Evolutionary conservation across 1,140 invertebrate genomes (phyloP).

Genomic region (Drosophila lacteicornis): DNA sequence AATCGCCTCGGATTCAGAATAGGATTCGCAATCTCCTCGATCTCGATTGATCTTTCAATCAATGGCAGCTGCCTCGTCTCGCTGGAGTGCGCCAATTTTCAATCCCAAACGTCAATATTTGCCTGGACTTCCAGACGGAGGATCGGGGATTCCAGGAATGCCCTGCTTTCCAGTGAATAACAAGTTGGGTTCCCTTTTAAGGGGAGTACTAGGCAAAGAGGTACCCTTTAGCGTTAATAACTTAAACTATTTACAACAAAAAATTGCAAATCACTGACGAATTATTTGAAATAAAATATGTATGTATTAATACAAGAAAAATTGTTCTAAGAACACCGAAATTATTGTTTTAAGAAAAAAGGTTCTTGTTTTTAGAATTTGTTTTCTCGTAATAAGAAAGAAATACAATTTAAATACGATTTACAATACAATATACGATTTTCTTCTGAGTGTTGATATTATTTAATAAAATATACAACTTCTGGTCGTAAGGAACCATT

Average conservation of each 20-base stretch:
- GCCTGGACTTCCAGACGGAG: constrained; percentile 12
- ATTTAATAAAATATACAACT: neutral
- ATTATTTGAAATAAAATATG: neutral
- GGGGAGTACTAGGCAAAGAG: neutral
- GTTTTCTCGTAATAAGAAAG: too few relatives aligned
- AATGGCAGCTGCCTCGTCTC: constrained; percentile 47
- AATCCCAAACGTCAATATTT: constrained; percentile 59
- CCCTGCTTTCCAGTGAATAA: constrained; percentile 16
- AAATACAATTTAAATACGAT: too few relatives aligned
- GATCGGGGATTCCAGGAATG: constrained; percentile 64
- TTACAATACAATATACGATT: too few relatives aligned
- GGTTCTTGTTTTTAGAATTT: too few relatives aligned
- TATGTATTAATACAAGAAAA: too few relatives aligned
- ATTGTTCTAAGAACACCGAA: too few relatives aligned
- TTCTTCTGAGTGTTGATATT: neutral
- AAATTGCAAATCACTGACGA: too few relatives aligned
- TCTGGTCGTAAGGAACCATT: too few relatives aligned
- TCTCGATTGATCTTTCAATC: constrained; percentile 77
- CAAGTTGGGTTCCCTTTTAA: neutral
- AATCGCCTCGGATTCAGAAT: constrained; percentile 13
- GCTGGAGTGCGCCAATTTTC: constrained; percentile 66
- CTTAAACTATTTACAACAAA: too few relatives aligned
- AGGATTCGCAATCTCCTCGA: constrained; percentile 31
- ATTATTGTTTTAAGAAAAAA: too few relatives aligned
- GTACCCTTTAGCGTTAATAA: neutral